These are phyloP conservation scores for Leptinotarsa tumamoca DNA, from an alignment of 2,888 invertebrate genomes.

Conservation along the genomic window DNA sequence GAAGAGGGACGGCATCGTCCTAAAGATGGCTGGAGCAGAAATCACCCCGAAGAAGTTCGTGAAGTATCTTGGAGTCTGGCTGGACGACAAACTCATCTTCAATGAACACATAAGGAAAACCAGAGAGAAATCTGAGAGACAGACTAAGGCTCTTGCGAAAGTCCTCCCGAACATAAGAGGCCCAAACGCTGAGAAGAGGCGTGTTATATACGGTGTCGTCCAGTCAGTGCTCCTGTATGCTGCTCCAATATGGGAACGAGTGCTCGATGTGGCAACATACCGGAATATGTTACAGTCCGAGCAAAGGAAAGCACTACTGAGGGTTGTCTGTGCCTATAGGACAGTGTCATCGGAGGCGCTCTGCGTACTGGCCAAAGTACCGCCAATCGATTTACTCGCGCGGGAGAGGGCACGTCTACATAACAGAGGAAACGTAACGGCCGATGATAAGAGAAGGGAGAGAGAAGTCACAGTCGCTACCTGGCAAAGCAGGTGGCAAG, in stretches of 20 bases:
- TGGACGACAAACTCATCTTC: no score
- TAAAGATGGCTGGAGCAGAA: no score
- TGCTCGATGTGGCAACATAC: conserved; percentile 19
- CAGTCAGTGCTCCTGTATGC: conserved; percentile 12
- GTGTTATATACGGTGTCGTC: not conserved
- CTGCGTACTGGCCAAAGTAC: conserved; percentile 23
- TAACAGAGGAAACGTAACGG: no score
- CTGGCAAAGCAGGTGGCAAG: not conserved
- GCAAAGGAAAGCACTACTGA: conserved; percentile 22
- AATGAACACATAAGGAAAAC: no score
- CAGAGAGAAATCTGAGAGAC: no score
- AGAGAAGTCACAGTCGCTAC: no score
- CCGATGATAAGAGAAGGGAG: no score
- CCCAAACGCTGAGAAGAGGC: conserved; percentile 19
- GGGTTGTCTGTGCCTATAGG: conserved; percentile 31
- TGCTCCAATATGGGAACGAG: conserved; percentile 12
- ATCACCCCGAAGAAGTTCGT: no score
- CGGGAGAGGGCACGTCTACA: conserved; percentile 11
- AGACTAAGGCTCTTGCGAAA: no score
- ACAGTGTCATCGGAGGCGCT: conserved; percentile 34
- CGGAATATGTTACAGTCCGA: not conserved
- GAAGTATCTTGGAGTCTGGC: no score
- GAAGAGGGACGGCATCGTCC: no score
- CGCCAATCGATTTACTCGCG: conserved; percentile 24
- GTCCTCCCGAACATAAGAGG: no score